Evolutionary conservation across 1,140 invertebrate genomes (phyloP).

Genomic region (Drosophila pseudoananassae): DNA sequence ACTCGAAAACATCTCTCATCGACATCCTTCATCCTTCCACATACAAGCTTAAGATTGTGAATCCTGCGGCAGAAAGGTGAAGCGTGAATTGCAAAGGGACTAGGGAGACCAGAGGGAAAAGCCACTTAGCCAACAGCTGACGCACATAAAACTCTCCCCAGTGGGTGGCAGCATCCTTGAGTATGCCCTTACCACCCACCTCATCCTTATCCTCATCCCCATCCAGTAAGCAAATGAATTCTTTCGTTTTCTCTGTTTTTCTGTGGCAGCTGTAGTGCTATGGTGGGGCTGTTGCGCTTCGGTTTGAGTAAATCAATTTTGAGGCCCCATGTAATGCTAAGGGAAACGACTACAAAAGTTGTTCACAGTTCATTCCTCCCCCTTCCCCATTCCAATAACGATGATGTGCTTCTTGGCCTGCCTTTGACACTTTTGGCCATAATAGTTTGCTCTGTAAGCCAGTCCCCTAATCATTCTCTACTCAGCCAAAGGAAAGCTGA

Average conservation of each 20-base stretch:
- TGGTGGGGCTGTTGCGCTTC: constrained; percentile 1
- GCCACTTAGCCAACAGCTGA: constrained; percentile 63
- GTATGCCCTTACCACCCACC: constrained; percentile 38
- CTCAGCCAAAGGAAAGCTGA: constrained; percentile 47
- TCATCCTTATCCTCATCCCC: neutral
- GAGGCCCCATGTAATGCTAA: constrained; percentile 55
- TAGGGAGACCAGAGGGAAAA: constrained; percentile 9
- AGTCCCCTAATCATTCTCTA: constrained; percentile 60
- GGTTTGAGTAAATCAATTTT: constrained; percentile 74
- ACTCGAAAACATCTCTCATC: constrained; percentile 5
- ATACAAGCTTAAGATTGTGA: neutral
- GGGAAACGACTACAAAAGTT: constrained; percentile 63
- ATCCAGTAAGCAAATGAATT: constrained; percentile 52
- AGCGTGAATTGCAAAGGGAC: constrained; percentile 14
- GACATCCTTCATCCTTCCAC: constrained; percentile 37
- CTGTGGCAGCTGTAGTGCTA: neutral
- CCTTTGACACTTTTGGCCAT: constrained; percentile 73
- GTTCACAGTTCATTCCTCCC: constrained; percentile 73
- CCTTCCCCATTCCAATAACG: constrained; percentile 11
- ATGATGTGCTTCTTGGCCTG: constrained; percentile 50
- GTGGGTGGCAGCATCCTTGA: constrained; percentile 44
- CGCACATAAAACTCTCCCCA: constrained; percentile 58
- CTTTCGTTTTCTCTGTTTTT: constrained; percentile 27
- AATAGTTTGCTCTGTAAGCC: constrained; percentile 59
- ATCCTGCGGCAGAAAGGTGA: constrained; percentile 26